A percentile compares a stretch with the other conserved stretches of the same genome.
These are phyloP conservation scores for Bubo bubo DNA, from an alignment of 2,113 vertebrate species.

Conservation along the genomic window DNA sequence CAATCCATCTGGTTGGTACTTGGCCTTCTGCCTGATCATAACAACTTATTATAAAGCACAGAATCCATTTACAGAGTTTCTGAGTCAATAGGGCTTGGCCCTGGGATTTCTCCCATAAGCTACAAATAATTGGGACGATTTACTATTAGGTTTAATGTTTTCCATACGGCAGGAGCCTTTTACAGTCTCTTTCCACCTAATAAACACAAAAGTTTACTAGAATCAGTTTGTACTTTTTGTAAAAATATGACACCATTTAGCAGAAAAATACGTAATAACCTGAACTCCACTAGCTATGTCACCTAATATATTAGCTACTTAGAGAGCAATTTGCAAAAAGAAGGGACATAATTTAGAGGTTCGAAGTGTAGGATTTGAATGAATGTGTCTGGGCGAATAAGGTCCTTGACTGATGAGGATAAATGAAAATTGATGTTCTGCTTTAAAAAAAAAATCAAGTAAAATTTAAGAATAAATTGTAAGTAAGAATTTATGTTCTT, in stretches of 20 bases:
- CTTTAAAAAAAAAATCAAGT: neutral
- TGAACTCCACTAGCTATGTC: neutral
- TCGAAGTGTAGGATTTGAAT: neutral
- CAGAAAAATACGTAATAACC: neutral
- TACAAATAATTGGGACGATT: constrained; percentile 9
- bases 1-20: constrained; percentile 38
- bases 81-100: constrained; percentile 4
- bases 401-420: neutral
- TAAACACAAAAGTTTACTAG: neutral
- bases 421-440: neutral
- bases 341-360: neutral
- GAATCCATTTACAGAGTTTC: constrained; percentile 37
- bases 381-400: neutral
- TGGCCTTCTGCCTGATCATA: constrained; percentile 50
- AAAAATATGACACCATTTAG: neutral
- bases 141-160: neutral
- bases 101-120: constrained; percentile 1
- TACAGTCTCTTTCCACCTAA: neutral
- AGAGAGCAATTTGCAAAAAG: neutral
- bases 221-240: neutral
- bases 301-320: neutral
- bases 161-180: neutral
- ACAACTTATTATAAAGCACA: constrained; percentile 29
- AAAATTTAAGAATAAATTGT: neutral
- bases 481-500: neutral